Evolutionary conservation across 1,140 invertebrate genomes (phyloP), one percentile per base, ranked within the genome.

Genomic region (Globodera rostochiensis): DNA sequence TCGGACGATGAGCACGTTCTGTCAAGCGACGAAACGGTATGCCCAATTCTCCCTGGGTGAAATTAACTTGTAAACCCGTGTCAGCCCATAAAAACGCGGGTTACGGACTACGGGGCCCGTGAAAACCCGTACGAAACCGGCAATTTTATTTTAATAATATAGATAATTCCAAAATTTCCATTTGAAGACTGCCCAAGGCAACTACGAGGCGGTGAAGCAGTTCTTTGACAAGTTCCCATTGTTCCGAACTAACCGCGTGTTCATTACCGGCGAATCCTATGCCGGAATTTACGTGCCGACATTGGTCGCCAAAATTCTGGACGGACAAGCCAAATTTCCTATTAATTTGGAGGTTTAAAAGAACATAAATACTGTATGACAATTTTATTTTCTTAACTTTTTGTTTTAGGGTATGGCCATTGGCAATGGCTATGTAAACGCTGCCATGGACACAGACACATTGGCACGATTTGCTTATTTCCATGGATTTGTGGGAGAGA

Each of bases 221-320:
- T 92, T 92, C 87, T 91, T 92, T 81, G 71, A 67, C 13, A 91
- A 92, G 81, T 93, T 91, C 84, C 91, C 92, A 13, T 89, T 92
- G 82, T 92, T 90, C 83, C 82, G 82, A 36, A 86, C 86, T 9
- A 91, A 88, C 74, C 84, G 87, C 21, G 90, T 92, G 71, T 92
- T 90, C 79, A 87, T 92, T 46, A 90, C 90, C 50, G 91, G 91
- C 25, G 91, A 91, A 84, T 88, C 86, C 64, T 91, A 91, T 84
- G 91, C 91, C 13, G 82, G 74, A 88, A 86, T 91, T 66, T 91
- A 91, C 75, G 82, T 91, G 45, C 91, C 91, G 21, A 92, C 92
- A 11, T 82, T 92, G 57, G 87, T 91, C n/a, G 86, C 89, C 7
- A 83, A 88, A 69, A 87, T 92, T 4, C 78, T 92, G 50, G 69